phyloP scores from a whole-genome alignment of 1,140 invertebrate genomes.

The Trichomalopsis sarcophagae region DNA sequence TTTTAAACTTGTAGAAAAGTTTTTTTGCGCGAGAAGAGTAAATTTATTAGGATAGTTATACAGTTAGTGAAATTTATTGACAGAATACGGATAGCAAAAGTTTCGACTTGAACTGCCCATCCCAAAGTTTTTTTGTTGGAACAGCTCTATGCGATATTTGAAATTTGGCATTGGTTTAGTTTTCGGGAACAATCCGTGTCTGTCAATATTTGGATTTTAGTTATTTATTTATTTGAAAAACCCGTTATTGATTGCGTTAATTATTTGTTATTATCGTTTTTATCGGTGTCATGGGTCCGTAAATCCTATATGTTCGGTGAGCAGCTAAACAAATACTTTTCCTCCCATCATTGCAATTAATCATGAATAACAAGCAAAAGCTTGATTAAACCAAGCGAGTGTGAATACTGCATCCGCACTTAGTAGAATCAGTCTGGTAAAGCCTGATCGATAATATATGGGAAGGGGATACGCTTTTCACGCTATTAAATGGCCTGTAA shows the following conservation, averaged over 20 bases:
- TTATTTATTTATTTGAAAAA: neutral
- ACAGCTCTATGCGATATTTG: neutral
- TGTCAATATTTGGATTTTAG: neutral
- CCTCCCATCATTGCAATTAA: neutral
- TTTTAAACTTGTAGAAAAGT: neutral
- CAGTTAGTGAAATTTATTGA: neutral
- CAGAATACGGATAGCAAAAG: neutral
- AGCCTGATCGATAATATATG: neutral
- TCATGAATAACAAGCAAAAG: neutral
- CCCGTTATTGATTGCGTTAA: too few relatives aligned
- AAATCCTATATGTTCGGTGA: neutral
- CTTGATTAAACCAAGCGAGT: neutral
- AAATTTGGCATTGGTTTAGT: neutral
- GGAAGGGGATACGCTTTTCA: neutral
- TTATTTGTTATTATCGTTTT: neutral
- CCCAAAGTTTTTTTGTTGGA: neutral
- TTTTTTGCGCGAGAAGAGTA: neutral
- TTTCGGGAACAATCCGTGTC: neutral
- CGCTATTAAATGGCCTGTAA: neutral
- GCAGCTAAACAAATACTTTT: too few relatives aligned
- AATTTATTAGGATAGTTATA: neutral
- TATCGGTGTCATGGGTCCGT: neutral
- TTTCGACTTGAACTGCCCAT: neutral
- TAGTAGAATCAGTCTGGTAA: neutral
- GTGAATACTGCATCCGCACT: neutral